Evolutionary conservation across 2,888 invertebrate species (phyloP), one percentile per base, ranked within the genome.

Genomic region (Endotricha flammealis): DNA sequence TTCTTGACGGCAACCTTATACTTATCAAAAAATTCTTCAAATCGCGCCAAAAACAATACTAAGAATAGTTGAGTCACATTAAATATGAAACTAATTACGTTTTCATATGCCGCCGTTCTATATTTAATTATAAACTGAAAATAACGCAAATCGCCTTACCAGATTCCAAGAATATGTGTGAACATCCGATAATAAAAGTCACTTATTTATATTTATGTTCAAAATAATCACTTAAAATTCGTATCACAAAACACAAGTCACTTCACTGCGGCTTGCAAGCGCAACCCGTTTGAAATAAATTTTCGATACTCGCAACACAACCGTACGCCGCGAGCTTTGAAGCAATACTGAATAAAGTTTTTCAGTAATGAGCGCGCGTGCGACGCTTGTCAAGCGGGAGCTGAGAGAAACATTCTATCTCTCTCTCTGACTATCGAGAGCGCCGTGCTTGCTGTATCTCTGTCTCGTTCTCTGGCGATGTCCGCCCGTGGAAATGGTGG

Each of bases 51-150:
- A 65, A 63, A 64, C 59, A 64, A 64, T 70, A 71, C 75, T 55
- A 41, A 55, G 66, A 77, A 77, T 37, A 44, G 46, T 74, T n/a
- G 71, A 76, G 53, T 76, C 73, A 74, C 55, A 47, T 53, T 49
- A 49, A 63, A 71, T 70, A 73, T 72, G 68, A 65, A 69, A 76
- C 75, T 79, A 82, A 83, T 81, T 80, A 77, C 71, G 64, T 73
- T 78, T 77, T 74, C 74, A 74, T 75, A 79, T 63, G 56, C 65
- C 63, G 62, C 59, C 64, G 69, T 67, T 75, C 83, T 85, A 85
- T 73, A 82, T 82, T 80, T 82, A 86, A 83, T 82, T 80, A 76
- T 69, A 75, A 67, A 76, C 71, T 64, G 79, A 82, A 81, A 83
- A 81, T 85, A 79, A 73, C 68, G 72, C 75, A 65, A 72, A 71